Percentiles rank a stretch among this genome's conserved stretches.
These are phyloP conservation scores for Lateolabrax maculatus DNA, from an alignment of 2,797 vertebrate genomes.

Conservation along the genomic window DNA sequence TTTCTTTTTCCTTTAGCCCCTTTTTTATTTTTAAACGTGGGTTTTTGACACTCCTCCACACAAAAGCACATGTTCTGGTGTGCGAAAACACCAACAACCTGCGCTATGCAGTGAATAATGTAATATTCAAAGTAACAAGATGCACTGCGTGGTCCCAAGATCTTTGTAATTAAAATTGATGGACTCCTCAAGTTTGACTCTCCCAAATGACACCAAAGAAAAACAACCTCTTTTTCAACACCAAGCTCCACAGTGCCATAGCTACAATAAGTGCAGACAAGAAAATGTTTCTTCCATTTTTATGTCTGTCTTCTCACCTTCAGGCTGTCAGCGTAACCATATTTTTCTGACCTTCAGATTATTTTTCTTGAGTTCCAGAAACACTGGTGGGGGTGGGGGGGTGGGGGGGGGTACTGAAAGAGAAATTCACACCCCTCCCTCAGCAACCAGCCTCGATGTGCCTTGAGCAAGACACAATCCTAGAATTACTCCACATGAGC, in stretches of 20 bases:
- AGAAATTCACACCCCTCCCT: constrained; percentile 15
- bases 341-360: constrained; percentile 55
- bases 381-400: background rate
- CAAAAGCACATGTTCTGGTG: constrained; percentile 28
- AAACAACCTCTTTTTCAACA: constrained; percentile 34
- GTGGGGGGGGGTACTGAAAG: background rate
- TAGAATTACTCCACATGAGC: constrained; percentile 57
- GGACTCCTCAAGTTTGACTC: constrained; percentile 27
- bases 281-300: constrained; percentile 37
- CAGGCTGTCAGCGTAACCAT: constrained; percentile 36
- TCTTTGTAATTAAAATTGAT: constrained; percentile 60
- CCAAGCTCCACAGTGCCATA: background rate
- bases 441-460: constrained; percentile 37
- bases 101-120: background rate
- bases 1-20: constrained; percentile 34
- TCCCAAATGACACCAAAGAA: constrained; percentile 40
- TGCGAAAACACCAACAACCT: constrained; percentile 14
- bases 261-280: constrained; percentile 31
- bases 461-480: constrained; percentile 42
- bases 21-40: constrained; percentile 58
- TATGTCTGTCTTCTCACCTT: constrained; percentile 50
- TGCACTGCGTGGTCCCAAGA: constrained; percentile 20
- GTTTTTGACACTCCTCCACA: constrained; percentile 43
- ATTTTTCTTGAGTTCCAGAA: constrained; percentile 58
- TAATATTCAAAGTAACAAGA: constrained; percentile 31